Conservation (phyloP, 2,888 invertebrate species). For the Perdita meconis region DNA sequence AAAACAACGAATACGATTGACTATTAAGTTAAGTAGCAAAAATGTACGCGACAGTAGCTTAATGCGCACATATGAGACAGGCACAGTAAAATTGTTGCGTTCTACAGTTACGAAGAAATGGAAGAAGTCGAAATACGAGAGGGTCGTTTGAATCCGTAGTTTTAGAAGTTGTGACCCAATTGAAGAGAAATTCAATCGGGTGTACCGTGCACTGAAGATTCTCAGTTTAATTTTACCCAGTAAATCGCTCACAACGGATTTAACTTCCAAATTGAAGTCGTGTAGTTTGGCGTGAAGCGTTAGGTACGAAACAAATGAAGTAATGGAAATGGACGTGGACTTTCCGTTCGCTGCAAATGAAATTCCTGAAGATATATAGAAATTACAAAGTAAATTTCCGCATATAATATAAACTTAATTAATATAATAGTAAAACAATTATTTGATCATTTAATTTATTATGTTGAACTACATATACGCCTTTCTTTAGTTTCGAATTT, state of each 20-base stretch:
- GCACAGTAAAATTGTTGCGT: not conserved
- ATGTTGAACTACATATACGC: no score
- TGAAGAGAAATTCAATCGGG: slow-evolving; percentile 21
- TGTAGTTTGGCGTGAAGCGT: not conserved
- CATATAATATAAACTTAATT: not conserved
- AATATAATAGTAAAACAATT: no score
- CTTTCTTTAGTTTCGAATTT: no score
- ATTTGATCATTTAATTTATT: no score
- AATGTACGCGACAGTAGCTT: not conserved
- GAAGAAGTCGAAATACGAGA: not conserved
- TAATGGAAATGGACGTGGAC: slow-evolving; percentile 15
- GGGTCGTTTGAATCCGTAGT: slow-evolving; percentile 3
- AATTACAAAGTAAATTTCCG: not conserved
- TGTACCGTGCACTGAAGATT: not conserved
- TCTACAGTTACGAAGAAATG: not conserved
- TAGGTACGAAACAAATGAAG: slow-evolving; percentile 8
- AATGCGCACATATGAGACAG: not conserved
- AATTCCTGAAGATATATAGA: not conserved
- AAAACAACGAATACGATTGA: not conserved
- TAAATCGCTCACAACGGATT: slow-evolving; percentile 5
- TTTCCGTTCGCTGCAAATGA: slow-evolving; percentile 10
- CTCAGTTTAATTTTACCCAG: slow-evolving; percentile 23
- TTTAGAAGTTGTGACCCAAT: slow-evolving; percentile 19
- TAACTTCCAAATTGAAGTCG: slow-evolving; percentile 3
- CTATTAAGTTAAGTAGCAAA: not conserved